Conservation (phyloP, 2,113 vertebrate species). For the Amblyornis subalaris region DNA sequence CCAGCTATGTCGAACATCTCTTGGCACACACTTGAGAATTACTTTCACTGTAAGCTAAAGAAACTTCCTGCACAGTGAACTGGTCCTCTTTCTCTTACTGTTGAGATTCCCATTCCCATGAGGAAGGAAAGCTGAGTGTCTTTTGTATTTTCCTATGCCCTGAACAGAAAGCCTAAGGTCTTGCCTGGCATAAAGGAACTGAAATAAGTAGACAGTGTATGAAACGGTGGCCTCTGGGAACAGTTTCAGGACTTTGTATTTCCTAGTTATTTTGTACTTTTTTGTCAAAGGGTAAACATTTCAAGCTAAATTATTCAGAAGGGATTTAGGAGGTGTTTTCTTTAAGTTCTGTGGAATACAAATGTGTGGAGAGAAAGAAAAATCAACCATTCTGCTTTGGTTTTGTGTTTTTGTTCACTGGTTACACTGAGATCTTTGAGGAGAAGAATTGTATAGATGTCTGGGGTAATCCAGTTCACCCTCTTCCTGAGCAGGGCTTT, state of each 20-base stretch:
- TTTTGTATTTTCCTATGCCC: slow-evolving; percentile 11
- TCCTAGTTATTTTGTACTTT: slow-evolving; percentile 45
- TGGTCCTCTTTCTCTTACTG: background rate
- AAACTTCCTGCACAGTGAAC: slow-evolving; percentile 28
- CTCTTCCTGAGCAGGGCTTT: background rate
- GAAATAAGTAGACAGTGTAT: slow-evolving; percentile 39
- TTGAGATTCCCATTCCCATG: slow-evolving; percentile 38
- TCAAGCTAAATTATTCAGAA: slow-evolving; percentile 69
- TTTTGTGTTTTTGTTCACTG: slow-evolving; percentile 34
- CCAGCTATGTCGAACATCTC: background rate
- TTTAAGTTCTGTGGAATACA: slow-evolving; percentile 54
- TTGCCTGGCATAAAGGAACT: slow-evolving; percentile 16
- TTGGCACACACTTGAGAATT: background rate
- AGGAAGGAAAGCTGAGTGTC: slow-evolving; percentile 30
- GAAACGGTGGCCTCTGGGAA: slow-evolving; percentile 39
- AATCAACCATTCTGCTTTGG: slow-evolving; percentile 27
- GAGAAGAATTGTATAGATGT: slow-evolving; percentile 16
- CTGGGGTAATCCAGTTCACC: background rate
- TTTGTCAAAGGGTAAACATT: slow-evolving; percentile 60
- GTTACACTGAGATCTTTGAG: slow-evolving; percentile 46
- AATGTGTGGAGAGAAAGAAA: slow-evolving; percentile 49
- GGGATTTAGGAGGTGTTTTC: slow-evolving; percentile 58
- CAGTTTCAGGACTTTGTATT: slow-evolving; percentile 51
- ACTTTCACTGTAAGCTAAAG: slow-evolving; percentile 1
- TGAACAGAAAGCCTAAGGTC: slow-evolving; percentile 46